Evolutionary conservation across 2,113 vertebrate genomes (phyloP), one percentile per base, ranked within the genome.

Genomic region (Casuarius casuarius): DNA sequence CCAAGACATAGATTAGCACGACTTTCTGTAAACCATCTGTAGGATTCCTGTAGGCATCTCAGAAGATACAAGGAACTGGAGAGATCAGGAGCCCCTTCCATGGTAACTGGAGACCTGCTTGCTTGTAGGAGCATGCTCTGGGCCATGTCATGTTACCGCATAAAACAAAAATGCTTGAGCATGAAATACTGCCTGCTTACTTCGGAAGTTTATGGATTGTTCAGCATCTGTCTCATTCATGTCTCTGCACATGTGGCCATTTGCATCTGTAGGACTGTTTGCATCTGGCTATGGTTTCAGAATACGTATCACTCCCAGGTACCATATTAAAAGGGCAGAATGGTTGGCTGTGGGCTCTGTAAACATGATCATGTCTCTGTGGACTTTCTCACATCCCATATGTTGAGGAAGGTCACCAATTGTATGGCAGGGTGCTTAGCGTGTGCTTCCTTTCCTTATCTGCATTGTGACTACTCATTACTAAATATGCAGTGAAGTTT

Each of bases 1-100:
- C 94, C 59, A 87, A 56, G 95, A 90, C 91, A 46, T 54, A 89
- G 95, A 78, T 96, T 54, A 96, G 84, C 87, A 77, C 86, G 92
- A 42, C 94, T 96, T 96, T 82, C 72, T 40, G 74, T 95, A 92
- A 94, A 95, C 91, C 71, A 65, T 49, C 79, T 87, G 2, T 5
- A 67, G 86, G 90, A 66, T 84, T 96, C 87, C 90, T 77, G 48
- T 21, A 28, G 73, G 31, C 16, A 49, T 56, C 54, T 78, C 23
- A 8, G 51, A 42, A 82, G 21, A 5, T 33, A 0, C 9, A 11
- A 62, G 44, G 52, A 79, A 22, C 70, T 48, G 70, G 42, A 42
- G 81, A 16, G 66, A 11, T 73, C 31, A 14, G 38, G 38, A 84
- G 33, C 23, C 7, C 33, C 58, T 62, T 82, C 31, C 20, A 21